A percentile compares a stretch with the other conserved stretches of the same genome.
Conservation (phyloP, 2,113 vertebrate genomes). For the Crotalus tigris region DNA sequence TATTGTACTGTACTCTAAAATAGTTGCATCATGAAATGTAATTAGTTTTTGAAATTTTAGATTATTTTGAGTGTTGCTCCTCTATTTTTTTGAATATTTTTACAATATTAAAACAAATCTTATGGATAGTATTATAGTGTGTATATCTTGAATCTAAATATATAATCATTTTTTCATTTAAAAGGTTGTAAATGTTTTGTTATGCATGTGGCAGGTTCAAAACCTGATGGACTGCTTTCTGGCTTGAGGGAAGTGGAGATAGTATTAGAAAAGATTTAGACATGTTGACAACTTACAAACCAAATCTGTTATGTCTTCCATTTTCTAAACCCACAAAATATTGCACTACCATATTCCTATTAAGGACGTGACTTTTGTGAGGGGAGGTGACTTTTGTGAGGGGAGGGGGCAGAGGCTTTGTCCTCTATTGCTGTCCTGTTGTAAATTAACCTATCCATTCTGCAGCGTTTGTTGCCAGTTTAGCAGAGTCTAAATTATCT, state of each 20-base stretch:
- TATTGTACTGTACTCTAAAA: neutral
- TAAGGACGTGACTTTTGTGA: neutral
- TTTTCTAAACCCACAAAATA: neutral
- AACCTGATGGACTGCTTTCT: neutral
- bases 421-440: neutral
- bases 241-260: neutral
- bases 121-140: constrained; percentile 40
- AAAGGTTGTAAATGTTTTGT: neutral
- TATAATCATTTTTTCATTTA: neutral
- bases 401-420: neutral
- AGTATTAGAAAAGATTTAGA: neutral
- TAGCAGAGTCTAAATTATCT: neutral
- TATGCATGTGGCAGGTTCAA: neutral
- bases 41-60: neutral
- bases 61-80: constrained; percentile 16
- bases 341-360: neutral
- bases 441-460: neutral
- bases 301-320: neutral
- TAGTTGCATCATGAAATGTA: neutral
- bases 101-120: constrained; percentile 33
- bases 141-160: constrained; percentile 20
- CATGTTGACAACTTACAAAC: neutral
- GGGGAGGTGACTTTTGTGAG: neutral
- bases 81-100: constrained; percentile 12
- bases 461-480: neutral